Conservation (phyloP, 2,797 vertebrate genomes). For the Brachyalestes nurse region DNA sequence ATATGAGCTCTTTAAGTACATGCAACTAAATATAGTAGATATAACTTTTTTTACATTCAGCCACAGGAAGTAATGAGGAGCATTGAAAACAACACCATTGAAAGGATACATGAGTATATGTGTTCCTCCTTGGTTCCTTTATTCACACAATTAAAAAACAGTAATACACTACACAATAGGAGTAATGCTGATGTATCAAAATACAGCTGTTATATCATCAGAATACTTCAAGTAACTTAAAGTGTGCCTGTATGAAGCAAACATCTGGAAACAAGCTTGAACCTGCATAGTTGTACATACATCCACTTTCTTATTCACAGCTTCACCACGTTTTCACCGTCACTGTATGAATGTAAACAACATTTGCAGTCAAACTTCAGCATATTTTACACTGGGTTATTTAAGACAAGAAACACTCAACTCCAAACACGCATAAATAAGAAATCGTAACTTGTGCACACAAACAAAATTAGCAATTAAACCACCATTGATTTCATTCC, state of each 20-base stretch:
- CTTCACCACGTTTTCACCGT: not conserved
- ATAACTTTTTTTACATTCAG: not conserved
- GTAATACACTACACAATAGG: too few species aligned
- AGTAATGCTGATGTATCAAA: too few species aligned
- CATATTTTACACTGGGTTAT: constrained; percentile 53
- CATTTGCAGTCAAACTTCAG: constrained; percentile 48
- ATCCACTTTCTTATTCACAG: too few species aligned
- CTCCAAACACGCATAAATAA: constrained; percentile 47
- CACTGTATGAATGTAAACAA: constrained; percentile 32
- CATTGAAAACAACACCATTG: too few species aligned
- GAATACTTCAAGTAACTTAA: too few species aligned
- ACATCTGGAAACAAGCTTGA: too few species aligned
- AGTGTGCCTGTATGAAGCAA: too few species aligned
- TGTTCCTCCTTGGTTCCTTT: not conserved
- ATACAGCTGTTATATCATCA: too few species aligned
- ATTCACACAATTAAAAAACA: not conserved
- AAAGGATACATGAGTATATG: not conserved
- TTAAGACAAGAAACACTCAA: constrained; percentile 42
- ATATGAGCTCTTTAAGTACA: not conserved
- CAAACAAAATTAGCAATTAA: constrained; percentile 52
- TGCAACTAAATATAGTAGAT: not conserved
- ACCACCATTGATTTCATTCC: constrained; percentile 37
- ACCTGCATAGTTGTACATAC: too few species aligned
- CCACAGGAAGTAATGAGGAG: constrained; percentile 32
- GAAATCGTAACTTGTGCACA: constrained; percentile 38